These are phyloP conservation scores for Xerus inauris DNA, from an alignment of 2,113 vertebrate genomes.

Conservation along the genomic window DNA sequence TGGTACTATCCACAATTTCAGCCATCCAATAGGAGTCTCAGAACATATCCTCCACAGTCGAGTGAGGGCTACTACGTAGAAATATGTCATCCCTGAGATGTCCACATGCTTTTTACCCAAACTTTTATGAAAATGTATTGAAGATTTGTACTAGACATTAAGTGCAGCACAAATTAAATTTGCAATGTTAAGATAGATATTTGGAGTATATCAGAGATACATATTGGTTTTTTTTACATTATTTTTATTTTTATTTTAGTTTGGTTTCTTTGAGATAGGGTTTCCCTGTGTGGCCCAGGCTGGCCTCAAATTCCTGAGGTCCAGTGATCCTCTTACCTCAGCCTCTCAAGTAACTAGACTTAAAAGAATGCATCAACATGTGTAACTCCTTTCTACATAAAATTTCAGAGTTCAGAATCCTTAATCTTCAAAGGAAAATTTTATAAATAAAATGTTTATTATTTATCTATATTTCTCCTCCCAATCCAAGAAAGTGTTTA, in stretches of 20 bases:
- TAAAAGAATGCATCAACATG: not conserved
- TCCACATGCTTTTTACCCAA: not conserved
- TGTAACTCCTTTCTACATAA: not conserved
- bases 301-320: not conserved
- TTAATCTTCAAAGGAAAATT: not conserved
- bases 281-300: not conserved
- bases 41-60: not conserved
- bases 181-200: not conserved
- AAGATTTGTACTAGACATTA: not conserved
- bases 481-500: not conserved
- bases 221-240: not conserved
- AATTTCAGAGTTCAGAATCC: not conserved
- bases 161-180: not conserved
- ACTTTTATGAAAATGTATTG: not conserved
- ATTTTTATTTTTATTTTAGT: not conserved
- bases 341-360: not conserved
- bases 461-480: not conserved
- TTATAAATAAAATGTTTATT: not conserved
- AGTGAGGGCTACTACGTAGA: not conserved
- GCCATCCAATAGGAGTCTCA: not conserved
- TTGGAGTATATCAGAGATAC: not conserved
- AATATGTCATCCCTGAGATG: not conserved
- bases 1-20: not conserved
- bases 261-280: not conserved
- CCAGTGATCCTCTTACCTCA: not conserved